Evolutionary conservation across 1,140 invertebrate species (phyloP), one percentile per base, ranked within the genome.

Genomic region (Tetramorium simillimum): DNA sequence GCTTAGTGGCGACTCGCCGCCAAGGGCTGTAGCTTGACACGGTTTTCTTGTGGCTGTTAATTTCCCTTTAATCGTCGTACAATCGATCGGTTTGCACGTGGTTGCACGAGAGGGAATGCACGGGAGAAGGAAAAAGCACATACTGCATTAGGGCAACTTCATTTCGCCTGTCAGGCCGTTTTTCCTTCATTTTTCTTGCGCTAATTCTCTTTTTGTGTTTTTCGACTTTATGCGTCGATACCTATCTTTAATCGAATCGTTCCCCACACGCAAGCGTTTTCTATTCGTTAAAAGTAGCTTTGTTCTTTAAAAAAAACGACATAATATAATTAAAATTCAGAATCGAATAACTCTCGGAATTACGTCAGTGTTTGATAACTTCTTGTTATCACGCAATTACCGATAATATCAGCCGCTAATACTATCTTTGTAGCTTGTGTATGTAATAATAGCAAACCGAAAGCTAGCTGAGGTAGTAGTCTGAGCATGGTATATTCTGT

Each of bases 1-100:
- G 97, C 96, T 98, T 98, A 95, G 97, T 98, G 95, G 98, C 98
- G 95, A 98, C 98, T 95, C 98, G 97, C 93, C 97, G 97, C 98
- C 98, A 98, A 96, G 98, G 98, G 93, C 97, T 98, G 96, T 98
- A 98, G 96, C 97, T 93, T 92, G 94, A 93, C 92, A 95, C 92
- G 87, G 95, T 90, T 95, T 95, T 95, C 95, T 95, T 95, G 80
- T 81, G 46, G 93, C 89, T 94, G 93, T 92, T 94, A 94, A 93
- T 95, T 93, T 95, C 94, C 94, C 94, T 95, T 94, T 94, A 92
- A 94, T 92, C 91, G 92, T 88, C 88, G 92, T 91, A 92, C 87
- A 89, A 94, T 94, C 93, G 89, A 93, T 93, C 85, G 87, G 91
- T 92, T 93, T 93, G 93, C 91, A 84, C 89, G 92, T 90, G 86